Base-by-base conservation (phyloP, 92 coral and sea anemone genomes). In the Palythoa grandis region DNA sequence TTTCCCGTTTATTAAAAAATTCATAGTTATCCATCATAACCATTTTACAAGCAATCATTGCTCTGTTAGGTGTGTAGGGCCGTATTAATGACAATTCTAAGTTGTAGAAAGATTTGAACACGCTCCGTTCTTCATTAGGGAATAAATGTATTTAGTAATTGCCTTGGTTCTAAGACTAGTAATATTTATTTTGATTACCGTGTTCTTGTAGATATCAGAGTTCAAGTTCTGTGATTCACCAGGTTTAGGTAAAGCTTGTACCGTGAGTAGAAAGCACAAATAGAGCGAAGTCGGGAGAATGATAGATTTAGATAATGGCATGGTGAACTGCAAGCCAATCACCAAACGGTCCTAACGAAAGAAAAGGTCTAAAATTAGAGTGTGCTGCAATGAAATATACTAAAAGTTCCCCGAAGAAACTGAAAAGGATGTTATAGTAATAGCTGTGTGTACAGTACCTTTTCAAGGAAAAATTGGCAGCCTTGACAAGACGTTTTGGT, bases 201-300 rank as follows among this genome's bases (percentile, higher is more conserved):
- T 76, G 63, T 76, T 76, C 25, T 65, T 53, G 82, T 76, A 54
- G 67, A 52, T 54, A 54, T 76, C 82, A 29, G 68, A 52, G 66
- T 76, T 13, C 66, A 7, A 29, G 38, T 12, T 54, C 48, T 76
- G 82, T 7, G 82, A 24, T 52, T 54, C 82, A 22, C 66, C 63
- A 5, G 67, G 82, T 5, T n/a, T 43, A 52, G 66, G 82, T 0
- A 54, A 35, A 14, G 40, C 66, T 53, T 50, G 66, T 16, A 25
- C 29, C 25, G 16, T 20, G 65, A 52, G 50, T 54, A 40, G 50
- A 37, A 76, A 53, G 82, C 82, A 76, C 23, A 54, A 37, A 76
- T 48, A 47, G 24, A 52, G 7, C 14, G 43, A 76, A 3, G 52
- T 20, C 23, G 48, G 24, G 67, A 76, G 52, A 52, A 20, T 13